Percentiles rank a stretch among this genome's conserved stretches.
These are phyloP conservation scores for Gonioctena quinquepunctata DNA, from an alignment of 1,140 invertebrate species.

Conservation along the genomic window DNA sequence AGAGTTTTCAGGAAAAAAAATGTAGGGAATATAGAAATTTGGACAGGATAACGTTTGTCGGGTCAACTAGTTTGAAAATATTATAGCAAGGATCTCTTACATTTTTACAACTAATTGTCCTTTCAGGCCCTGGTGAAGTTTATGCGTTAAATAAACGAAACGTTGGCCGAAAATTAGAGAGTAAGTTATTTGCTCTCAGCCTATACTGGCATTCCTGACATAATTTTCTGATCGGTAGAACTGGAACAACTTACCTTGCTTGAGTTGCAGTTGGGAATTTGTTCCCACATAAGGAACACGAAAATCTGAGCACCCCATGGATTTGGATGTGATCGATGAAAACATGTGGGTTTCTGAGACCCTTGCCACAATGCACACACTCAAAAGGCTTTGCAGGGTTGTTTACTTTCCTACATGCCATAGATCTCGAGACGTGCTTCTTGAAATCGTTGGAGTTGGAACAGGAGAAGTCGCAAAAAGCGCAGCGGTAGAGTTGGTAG, in stretches of 20 bases:
- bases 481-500: slow-evolving; percentile 44
- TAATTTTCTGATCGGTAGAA: no score
- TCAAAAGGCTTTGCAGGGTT: slow-evolving; percentile 27
- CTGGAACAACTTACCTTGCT: slow-evolving; percentile 36
- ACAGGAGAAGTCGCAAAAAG: slow-evolving; percentile 55
- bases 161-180: no score
- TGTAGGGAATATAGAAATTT: no score
- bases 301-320: slow-evolving; percentile 55
- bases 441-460: slow-evolving; percentile 51
- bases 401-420: slow-evolving; percentile 31
- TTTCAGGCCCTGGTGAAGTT: no score
- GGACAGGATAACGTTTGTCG: no score
- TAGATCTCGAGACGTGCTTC: slow-evolving; percentile 57
- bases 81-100: no score
- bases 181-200: no score
- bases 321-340: slow-evolving; percentile 52
- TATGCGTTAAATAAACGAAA: no score
- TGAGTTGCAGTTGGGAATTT: slow-evolving; percentile 29
- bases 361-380: slow-evolving; percentile 62
- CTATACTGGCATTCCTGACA: no score
- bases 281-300: slow-evolving; percentile 59
- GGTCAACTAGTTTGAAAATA: no score
- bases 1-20: no score
- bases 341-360: slow-evolving; percentile 51
- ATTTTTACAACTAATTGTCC: no score